Conservation (phyloP, 2,888 invertebrate genomes). For the Phyllotreta cruciferae region DNA sequence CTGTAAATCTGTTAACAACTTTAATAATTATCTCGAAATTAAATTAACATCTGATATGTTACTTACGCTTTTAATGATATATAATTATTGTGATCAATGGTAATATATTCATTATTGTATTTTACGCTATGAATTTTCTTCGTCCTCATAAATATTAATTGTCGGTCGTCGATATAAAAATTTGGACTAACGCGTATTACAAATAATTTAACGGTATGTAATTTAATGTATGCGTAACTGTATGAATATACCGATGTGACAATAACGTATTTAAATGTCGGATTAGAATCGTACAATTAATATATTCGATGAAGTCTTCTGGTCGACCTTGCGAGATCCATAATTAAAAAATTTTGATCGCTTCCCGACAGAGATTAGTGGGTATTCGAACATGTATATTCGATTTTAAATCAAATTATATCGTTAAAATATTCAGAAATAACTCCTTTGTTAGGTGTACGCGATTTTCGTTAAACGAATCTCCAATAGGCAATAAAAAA, state of each 20-base stretch:
- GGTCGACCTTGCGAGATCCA: slow-evolving; percentile 1
- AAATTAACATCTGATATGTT: slow-evolving; percentile 3
- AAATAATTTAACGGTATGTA: slow-evolving; percentile 11
- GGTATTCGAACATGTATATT: background rate
- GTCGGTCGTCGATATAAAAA: slow-evolving; percentile 6
- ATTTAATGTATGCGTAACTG: slow-evolving; percentile 11
- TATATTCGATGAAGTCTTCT: background rate
- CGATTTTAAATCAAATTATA: no score
- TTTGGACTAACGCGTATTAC: slow-evolving; percentile 3
- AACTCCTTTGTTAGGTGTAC: no score
- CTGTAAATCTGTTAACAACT: slow-evolving; percentile 16
- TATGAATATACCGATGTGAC: slow-evolving; percentile 4
- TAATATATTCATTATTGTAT: slow-evolving; percentile 15
- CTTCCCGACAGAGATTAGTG: background rate
- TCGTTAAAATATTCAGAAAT: no score
- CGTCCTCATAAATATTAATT: slow-evolving; percentile 9
- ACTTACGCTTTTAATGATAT: slow-evolving; percentile 3
- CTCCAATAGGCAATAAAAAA: no score
- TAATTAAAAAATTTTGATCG: background rate
- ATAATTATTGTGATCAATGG: slow-evolving; percentile 12
- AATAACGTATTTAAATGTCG: slow-evolving; percentile 3
- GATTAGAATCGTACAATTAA: slow-evolving; percentile 1
- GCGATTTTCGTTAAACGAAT: no score
- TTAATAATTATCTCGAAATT: slow-evolving; percentile 9
- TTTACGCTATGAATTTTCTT: slow-evolving; percentile 12